A percentile compares a stretch with the other conserved stretches of the same genome.
Conservation (phyloP, 2,113 vertebrate species). For the Ctenodactylus gundi region DNA sequence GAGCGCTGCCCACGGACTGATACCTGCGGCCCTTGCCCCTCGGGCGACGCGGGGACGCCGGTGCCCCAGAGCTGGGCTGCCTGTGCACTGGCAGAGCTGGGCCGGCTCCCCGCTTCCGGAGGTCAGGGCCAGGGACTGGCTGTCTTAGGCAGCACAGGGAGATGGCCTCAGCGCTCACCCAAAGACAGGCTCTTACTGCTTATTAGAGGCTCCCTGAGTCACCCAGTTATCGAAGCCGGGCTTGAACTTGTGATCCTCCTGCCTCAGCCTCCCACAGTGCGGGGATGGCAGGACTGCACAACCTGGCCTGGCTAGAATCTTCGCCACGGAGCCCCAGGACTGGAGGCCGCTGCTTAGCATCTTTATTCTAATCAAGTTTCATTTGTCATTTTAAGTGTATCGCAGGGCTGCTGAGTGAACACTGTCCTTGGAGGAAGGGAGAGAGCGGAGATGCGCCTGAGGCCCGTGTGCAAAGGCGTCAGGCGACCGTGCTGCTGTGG, state of each 20-base stretch:
- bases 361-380: not conserved
- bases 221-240: no score
- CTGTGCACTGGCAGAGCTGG: rapidly evolving
- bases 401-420: not conserved
- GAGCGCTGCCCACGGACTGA: no score
- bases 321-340: rapidly evolving
- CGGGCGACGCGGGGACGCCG: not conserved
- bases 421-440: not conserved
- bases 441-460: no score
- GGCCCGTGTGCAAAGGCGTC: no score
- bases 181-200: slow-evolving; percentile 35
- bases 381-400: not conserved
- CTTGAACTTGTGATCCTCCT: no score
- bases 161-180: no score
- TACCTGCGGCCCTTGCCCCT: no score
- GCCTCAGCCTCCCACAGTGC: not conserved
- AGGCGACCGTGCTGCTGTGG: no score
- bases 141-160: no score
- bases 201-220: not conserved
- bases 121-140: not conserved
- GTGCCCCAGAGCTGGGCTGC: not conserved
- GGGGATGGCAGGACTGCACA: no score
- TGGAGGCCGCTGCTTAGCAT: rapidly evolving
- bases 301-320: not conserved
- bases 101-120: not conserved